A percentile compares a stretch with the other conserved stretches of the same genome.
These are phyloP conservation scores for Tetranychus truncatus DNA, from an alignment of 2,888 invertebrate species.

Conservation along the genomic window DNA sequence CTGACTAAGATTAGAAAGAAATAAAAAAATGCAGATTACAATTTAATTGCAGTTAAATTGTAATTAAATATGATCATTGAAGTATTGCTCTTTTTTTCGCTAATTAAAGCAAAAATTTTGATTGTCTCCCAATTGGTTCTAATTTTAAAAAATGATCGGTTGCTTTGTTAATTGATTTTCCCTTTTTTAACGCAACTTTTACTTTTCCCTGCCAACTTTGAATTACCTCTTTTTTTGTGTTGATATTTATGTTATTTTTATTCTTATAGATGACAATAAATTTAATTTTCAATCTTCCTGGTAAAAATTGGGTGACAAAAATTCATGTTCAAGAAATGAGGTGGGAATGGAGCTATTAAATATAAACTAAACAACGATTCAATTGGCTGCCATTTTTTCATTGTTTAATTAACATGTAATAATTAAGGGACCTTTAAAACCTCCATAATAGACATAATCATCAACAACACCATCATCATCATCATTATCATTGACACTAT, in stretches of 20 bases:
- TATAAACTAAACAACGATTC: no score
- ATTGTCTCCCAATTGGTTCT: not conserved
- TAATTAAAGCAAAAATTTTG: not conserved
- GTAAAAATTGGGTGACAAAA: no score
- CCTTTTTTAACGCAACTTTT: not conserved
- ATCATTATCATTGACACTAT: not conserved
- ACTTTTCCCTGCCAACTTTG: no score
- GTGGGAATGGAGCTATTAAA: not conserved
- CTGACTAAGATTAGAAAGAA: not conserved
- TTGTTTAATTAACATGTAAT: not conserved
- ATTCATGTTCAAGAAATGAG: not conserved
- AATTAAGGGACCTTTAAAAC: not conserved
- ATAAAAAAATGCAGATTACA: not conserved
- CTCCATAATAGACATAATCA: not conserved
- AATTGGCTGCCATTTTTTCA: not conserved
- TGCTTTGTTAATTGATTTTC: not conserved
- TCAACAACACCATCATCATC: not conserved
- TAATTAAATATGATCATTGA: not conserved
- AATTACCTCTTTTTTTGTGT: not conserved
- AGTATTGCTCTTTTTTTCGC: no score
- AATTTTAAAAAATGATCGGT: not conserved
- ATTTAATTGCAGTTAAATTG: not conserved
- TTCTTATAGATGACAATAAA: not conserved
- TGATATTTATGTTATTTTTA: not conserved
- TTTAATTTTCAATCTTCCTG: no score